Evolutionary conservation across 2,888 invertebrate genomes (phyloP).

Genomic region (Xestoiulus laeticollis): DNA sequence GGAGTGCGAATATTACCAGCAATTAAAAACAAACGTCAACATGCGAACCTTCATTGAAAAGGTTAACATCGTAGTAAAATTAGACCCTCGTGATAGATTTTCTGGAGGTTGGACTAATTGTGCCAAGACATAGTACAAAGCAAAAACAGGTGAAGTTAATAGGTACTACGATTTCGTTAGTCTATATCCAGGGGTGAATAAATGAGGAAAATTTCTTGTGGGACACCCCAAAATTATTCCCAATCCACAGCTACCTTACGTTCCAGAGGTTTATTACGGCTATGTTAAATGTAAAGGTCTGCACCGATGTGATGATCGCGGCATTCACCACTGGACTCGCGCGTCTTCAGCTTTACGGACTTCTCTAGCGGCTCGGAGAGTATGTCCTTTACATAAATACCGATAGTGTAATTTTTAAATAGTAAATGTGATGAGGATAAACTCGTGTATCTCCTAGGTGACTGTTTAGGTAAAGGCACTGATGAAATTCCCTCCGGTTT

Average conservation of each 20-base stretch:
- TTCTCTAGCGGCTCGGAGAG: neutral
- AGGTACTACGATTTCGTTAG: constrained; percentile 56
- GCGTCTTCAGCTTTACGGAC: constrained; percentile 60
- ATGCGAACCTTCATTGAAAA: constrained; percentile 44
- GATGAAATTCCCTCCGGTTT: constrained; percentile 60
- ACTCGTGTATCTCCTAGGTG: constrained; percentile 57
- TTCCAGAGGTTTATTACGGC: neutral
- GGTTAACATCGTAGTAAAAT: neutral
- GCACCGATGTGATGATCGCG: constrained; percentile 61
- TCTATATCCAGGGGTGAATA: constrained; percentile 60
- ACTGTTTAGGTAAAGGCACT: constrained; percentile 62
- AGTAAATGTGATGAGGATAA: constrained; percentile 56
- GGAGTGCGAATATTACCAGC: constrained; percentile 58
- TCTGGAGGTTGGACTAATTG: neutral
- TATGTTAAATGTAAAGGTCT: constrained; percentile 47
- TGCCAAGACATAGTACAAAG: neutral
- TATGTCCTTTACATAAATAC: constrained; percentile 62
- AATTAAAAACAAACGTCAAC: constrained; percentile 55
- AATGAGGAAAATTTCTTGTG: constrained; percentile 58
- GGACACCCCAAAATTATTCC: constrained; percentile 57
- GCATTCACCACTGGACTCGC: constrained; percentile 62
- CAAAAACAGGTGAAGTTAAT: neutral
- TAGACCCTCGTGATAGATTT: neutral
- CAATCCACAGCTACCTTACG: neutral
- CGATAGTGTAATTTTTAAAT: constrained; percentile 61